Percentiles rank a stretch among this genome's conserved stretches.
phyloP scores from a whole-genome alignment of 2,797 vertebrate genomes.

The Chrysocyon brachyurus region DNA sequence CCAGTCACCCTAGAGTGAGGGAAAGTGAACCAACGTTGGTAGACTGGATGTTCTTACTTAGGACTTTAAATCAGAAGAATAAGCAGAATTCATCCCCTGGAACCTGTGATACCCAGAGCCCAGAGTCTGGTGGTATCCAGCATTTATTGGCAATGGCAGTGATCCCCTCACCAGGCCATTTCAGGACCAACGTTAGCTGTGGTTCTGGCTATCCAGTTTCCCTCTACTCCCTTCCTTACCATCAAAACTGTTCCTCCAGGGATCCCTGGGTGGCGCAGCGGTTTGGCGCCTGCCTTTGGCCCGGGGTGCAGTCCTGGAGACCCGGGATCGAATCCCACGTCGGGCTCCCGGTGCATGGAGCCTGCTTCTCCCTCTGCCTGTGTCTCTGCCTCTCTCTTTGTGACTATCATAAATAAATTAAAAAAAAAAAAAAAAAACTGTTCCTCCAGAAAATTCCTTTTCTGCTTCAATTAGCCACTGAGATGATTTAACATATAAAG shows the following conservation, averaged over 20 bases:
- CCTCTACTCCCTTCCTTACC: not conserved
- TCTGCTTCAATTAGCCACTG: not conserved
- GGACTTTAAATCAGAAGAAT: constrained; percentile 21
- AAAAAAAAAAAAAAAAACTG: not conserved
- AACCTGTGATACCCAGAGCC: not conserved
- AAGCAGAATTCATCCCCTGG: not conserved
- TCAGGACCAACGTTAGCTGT: not conserved
- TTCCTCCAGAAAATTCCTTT: constrained; percentile 12
- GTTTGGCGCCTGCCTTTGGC: no score
- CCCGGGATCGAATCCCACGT: no score
- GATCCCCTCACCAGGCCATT: not conserved
- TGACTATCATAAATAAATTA: no score
- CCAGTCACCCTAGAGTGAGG: not conserved
- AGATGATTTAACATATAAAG: not conserved
- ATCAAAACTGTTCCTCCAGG: not conserved
- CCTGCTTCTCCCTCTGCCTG: no score
- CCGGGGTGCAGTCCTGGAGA: no score
- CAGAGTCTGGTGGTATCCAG: not conserved
- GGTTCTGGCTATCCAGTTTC: not conserved
- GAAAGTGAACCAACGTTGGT: not conserved
- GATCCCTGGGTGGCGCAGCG: no score
- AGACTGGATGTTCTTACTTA: not conserved
- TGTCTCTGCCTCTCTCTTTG: no score
- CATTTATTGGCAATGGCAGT: no score
- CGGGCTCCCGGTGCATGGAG: no score